Percentiles rank a stretch among this genome's conserved stretches.
Conservation (phyloP, 2,797 vertebrate genomes). For the Sebastes kiyomatsui region DNA sequence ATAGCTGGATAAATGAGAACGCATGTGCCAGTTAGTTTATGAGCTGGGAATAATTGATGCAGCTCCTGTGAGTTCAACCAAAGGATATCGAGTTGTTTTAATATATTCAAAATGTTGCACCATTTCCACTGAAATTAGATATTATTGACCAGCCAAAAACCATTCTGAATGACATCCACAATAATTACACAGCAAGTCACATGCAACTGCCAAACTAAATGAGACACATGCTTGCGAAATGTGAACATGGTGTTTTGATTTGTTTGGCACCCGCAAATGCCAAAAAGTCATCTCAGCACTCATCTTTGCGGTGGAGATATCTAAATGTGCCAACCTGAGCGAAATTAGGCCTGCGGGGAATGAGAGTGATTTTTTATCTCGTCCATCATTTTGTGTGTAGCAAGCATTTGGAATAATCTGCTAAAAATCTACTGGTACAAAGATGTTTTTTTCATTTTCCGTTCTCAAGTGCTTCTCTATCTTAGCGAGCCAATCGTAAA, state of each 20-base stretch:
- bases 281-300: slow-evolving; percentile 69
- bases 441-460: slow-evolving; percentile 32
- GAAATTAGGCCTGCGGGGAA: slow-evolving; percentile 66
- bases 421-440: slow-evolving; percentile 50
- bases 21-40: slow-evolving; percentile 44
- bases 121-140: slow-evolving; percentile 50
- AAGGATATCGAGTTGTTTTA: slow-evolving; percentile 58
- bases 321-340: slow-evolving; percentile 67
- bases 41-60: slow-evolving; percentile 56
- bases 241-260: slow-evolving; percentile 77
- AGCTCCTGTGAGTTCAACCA: slow-evolving; percentile 66
- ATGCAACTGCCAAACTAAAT: slow-evolving; percentile 72
- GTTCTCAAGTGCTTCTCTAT: slow-evolving; percentile 57
- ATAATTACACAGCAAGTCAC: slow-evolving; percentile 66
- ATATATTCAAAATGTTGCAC: slow-evolving; percentile 49
- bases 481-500: slow-evolving; percentile 39
- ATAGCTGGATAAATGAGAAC: slow-evolving; percentile 49
- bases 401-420: slow-evolving; percentile 58
- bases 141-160: slow-evolving; percentile 65
- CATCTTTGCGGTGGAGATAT: slow-evolving; percentile 60
- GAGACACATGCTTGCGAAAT: slow-evolving; percentile 71
- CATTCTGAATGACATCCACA: slow-evolving; percentile 65
- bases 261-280: slow-evolving; percentile 72
- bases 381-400: slow-evolving; percentile 46
- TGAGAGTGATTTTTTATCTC: slow-evolving; percentile 56